A percentile compares a stretch with the other conserved stretches of the same genome.
These are phyloP conservation scores for Clarias gariepinus DNA, from an alignment of 2,113 vertebrate genomes.

Conservation along the genomic window DNA sequence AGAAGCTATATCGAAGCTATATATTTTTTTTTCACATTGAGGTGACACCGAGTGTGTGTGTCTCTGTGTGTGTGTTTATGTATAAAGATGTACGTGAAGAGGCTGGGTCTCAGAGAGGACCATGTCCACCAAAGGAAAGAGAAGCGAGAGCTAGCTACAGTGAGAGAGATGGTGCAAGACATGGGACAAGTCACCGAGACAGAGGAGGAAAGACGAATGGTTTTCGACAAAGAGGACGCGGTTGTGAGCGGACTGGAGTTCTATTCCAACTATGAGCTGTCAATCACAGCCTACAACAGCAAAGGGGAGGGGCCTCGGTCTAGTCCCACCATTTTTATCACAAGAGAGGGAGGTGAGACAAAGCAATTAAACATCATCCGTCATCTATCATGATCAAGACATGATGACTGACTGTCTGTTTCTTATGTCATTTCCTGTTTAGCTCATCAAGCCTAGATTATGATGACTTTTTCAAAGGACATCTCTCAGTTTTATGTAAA, in stretches of 20 bases:
- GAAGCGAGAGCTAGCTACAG: neutral
- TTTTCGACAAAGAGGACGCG: slow-evolving; percentile 51
- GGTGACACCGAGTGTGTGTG: neutral
- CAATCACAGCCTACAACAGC: slow-evolving; percentile 75
- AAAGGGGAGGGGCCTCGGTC: slow-evolving; percentile 75
- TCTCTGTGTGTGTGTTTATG: slow-evolving; percentile 3
- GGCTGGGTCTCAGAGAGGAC: slow-evolving; percentile 40
- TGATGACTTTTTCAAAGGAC: neutral
- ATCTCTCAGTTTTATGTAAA: neutral
- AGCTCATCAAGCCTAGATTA: neutral
- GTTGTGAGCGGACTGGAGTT: slow-evolving; percentile 67
- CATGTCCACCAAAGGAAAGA: slow-evolving; percentile 52
- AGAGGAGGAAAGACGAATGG: slow-evolving; percentile 18
- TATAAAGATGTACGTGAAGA: slow-evolving; percentile 65
- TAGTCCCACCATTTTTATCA: slow-evolving; percentile 58
- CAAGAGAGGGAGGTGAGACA: slow-evolving; percentile 84
- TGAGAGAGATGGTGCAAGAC: neutral
- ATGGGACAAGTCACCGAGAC: neutral
- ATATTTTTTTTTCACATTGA: neutral
- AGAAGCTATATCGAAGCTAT: neutral
- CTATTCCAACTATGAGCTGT: slow-evolving; percentile 73
- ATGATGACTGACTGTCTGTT: neutral
- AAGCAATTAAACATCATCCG: neutral
- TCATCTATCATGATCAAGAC: neutral
- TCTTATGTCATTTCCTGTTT: neutral